A percentile compares a stretch with the other conserved stretches of the same genome.
phyloP scores from a whole-genome alignment of 37 sponge, comb jelly and placozoan genomes.

The Geodia barretti region DNA sequence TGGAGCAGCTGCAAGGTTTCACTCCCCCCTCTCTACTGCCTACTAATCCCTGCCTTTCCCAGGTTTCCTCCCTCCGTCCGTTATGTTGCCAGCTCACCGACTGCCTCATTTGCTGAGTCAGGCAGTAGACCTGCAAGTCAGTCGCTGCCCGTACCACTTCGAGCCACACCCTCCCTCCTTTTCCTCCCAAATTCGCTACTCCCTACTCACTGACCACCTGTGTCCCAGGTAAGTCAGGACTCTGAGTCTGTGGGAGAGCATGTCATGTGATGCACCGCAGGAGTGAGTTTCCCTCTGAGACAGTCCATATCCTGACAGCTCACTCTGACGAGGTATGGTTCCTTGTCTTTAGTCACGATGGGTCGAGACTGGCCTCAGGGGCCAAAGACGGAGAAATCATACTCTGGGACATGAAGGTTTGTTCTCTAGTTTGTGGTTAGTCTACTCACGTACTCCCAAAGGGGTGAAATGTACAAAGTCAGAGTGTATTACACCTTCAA shows the following conservation, averaged over 20 bases:
- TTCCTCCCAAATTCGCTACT: constrained; percentile 17
- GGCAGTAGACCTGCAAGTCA: constrained; percentile 81
- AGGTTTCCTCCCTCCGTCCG: constrained; percentile 88
- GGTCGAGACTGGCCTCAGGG: constrained; percentile 88
- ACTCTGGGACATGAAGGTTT: constrained; percentile 84
- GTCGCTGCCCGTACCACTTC: constrained; percentile 85
- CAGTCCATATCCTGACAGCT: constrained; percentile 74
- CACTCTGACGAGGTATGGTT: constrained; percentile 96
- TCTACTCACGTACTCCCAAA: not conserved
- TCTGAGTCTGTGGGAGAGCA: constrained; percentile 5
- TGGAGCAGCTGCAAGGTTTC: constrained; percentile 90
- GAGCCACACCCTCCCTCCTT: constrained; percentile 13
- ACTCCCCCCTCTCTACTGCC: constrained; percentile 11
- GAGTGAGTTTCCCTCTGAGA: constrained; percentile 81
- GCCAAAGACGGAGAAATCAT: constrained; percentile 88
- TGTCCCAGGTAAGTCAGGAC: constrained; percentile 73
- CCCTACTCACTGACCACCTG: constrained; percentile 88
- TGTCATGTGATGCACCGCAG: constrained; percentile 35
- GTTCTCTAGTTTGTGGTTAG: not conserved
- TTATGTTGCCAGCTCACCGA: constrained; percentile 93
- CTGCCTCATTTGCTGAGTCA: constrained; percentile 79
- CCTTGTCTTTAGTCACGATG: constrained; percentile 85
- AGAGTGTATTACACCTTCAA: too few species aligned
- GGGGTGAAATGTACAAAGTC: not conserved
- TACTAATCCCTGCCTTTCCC: not conserved